Base-by-base conservation (phyloP, 2,888 invertebrate species). In the Zonitis immaculata region DNA sequence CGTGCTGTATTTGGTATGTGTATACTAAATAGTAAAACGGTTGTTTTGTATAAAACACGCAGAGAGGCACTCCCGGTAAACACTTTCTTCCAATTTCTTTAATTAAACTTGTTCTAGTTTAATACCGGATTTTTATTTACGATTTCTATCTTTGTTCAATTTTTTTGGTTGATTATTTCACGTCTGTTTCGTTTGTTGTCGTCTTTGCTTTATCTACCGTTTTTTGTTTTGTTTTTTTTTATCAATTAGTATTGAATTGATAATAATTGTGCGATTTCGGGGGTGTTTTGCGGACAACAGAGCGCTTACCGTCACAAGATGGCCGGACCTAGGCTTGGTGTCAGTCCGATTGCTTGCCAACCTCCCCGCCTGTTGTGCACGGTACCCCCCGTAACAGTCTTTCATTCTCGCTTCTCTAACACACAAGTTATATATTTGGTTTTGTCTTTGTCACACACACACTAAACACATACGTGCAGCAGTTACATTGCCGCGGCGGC, bases 301-400 rank as follows among this genome's bases (percentile, higher is more conserved):
- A 70, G 68, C 72, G 73, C 69, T 70, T 66, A 69, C 71, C 73
- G 73, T 75, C 72, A 75, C 76, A 76, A 76, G 75, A 76, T 76
- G 76, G 75, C 75, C 75, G 75, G 75, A 75, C 75, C 74, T 74
- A 74, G 74, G 74, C 75, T 76, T 75, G 75, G 75, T 73, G 73
- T 72, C 72, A 73, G 73, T 72, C 72, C 72, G 71, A 73, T 73
- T 72, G 72, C 73, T 69, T 70, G 78, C 78, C 68, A 70, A 70
- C 73, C 72, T 69, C 70, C 71, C 69, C 67, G 68, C 71, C 72
- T 72, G 69, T 70, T 66, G 73, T 72, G 73, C 73, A 74, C 74
- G 73, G 73, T 73, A 71, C 74, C 73, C 75, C 74, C 73, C 74
- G 72, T 70, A 73, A 72, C 70, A 69, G 72, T 72, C 73, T 74